Percentiles rank a stretch among this genome's conserved stretches.
Conservation (phyloP, 2,797 vertebrate species). For the Poliocrania exsul region DNA sequence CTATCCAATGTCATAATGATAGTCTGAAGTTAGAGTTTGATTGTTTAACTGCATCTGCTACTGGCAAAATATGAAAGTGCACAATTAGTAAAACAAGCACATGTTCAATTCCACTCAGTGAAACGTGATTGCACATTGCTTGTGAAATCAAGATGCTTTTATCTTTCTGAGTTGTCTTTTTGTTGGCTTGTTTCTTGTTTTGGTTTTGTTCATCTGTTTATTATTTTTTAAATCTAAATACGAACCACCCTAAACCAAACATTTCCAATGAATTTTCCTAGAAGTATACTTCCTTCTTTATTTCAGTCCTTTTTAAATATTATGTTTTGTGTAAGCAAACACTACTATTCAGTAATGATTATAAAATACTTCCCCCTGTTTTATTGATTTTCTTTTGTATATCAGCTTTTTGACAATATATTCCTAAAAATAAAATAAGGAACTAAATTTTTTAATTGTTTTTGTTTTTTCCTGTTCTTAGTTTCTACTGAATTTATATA, state of each 20-base stretch:
- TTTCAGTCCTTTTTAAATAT: background rate
- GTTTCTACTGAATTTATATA: background rate
- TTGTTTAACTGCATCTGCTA: conserved; percentile 22
- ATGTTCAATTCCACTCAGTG: background rate
- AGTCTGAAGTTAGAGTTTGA: background rate
- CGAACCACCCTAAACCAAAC: background rate
- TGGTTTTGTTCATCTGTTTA: background rate
- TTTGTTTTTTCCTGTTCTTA: background rate
- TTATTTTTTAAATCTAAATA: background rate
- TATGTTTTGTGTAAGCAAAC: background rate
- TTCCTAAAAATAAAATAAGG: background rate
- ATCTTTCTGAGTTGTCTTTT: background rate
- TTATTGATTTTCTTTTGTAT: background rate
- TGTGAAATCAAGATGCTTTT: conserved; percentile 17
- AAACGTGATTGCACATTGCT: background rate
- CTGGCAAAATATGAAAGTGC: background rate
- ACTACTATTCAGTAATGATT: background rate
- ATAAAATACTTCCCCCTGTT: background rate
- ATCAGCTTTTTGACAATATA: background rate
- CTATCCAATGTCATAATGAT: conserved; percentile 10
- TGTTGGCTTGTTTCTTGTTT: background rate
- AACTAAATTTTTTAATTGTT: background rate
- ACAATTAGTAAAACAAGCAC: background rate
- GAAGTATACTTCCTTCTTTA: background rate
- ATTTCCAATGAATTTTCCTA: background rate